A percentile compares a stretch with the other conserved stretches of the same genome.
phyloP scores from a whole-genome alignment of 2,888 invertebrate genomes.

The Acronicta aceris region DNA sequence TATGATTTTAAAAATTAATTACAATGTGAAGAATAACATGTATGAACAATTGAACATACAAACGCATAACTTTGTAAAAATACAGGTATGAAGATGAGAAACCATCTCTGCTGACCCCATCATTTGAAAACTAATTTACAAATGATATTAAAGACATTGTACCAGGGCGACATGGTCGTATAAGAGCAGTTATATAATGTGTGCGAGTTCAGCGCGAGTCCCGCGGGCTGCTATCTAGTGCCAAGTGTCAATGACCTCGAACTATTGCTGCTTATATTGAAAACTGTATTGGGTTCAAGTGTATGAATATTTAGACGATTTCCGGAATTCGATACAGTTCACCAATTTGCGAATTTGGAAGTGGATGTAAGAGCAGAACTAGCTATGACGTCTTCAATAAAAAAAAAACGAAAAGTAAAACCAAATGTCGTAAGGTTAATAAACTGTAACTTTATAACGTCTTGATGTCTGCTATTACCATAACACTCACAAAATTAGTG shows the following conservation, averaged over 20 bases:
- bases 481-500: no score
- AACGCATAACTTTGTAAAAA: conserved; percentile 67
- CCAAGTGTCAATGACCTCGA: conserved; percentile 59
- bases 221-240: conserved; percentile 60
- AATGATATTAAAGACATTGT: conserved; percentile 25
- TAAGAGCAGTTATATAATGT: conserved; percentile 42
- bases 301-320: conserved; percentile 25
- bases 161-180: conserved; percentile 29
- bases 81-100: neutral
- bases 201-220: conserved; percentile 51
- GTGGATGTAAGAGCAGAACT: neutral
- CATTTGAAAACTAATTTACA: conserved; percentile 35
- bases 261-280: conserved; percentile 46
- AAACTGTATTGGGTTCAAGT: conserved; percentile 23
- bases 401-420: neutral
- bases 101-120: neutral
- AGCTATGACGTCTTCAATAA: neutral
- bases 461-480: no score
- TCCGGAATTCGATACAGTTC: conserved; percentile 5
- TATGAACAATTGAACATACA: no score
- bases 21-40: no score
- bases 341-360: conserved; percentile 4
- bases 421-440: no score
- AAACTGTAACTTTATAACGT: no score
- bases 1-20: no score